Conservation (phyloP, 92 coral and sea anemone species). For the Parazoanthus swiftii region DNA sequence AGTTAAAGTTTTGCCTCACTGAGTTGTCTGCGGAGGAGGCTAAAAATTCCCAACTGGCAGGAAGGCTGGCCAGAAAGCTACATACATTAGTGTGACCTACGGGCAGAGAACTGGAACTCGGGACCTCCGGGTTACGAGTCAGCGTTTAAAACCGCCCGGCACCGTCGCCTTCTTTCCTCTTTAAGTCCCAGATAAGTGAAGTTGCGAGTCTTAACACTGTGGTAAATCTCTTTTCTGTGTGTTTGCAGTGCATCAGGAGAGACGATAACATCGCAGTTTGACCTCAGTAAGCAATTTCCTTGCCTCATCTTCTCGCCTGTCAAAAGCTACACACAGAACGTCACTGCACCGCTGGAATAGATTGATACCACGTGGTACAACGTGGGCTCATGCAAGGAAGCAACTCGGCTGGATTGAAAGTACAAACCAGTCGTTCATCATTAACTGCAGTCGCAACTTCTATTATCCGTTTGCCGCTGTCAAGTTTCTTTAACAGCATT, state of each 20-base stretch:
- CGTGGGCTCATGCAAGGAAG: not conserved
- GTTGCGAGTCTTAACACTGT: no score
- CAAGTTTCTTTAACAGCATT: not conserved
- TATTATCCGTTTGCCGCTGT: not conserved
- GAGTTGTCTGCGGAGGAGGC: no score
- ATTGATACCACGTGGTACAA: not conserved
- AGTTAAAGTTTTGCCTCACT: no score
- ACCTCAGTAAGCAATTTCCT: constrained; percentile 82
- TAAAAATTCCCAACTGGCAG: no score
- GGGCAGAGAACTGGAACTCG: no score
- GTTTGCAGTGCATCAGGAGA: constrained; percentile 77
- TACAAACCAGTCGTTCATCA: not conserved
- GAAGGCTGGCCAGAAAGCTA: no score
- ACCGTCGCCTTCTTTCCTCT: no score
- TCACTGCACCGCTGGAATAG: constrained; percentile 73
- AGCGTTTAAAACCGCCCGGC: no score
- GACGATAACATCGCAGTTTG: constrained; percentile 85
- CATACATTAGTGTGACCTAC: no score
- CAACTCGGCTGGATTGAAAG: no score
- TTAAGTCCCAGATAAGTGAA: no score
- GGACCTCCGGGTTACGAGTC: no score
- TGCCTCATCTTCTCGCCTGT: constrained; percentile 83
- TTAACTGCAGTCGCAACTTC: not conserved
- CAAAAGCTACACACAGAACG: constrained; percentile 67
- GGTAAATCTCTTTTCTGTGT: not conserved